Evolutionary conservation across 64 coral and sea anemone genomes (phyloP), one percentile per base, ranked within the genome.

Genomic region (Orbicella faveolata): DNA sequence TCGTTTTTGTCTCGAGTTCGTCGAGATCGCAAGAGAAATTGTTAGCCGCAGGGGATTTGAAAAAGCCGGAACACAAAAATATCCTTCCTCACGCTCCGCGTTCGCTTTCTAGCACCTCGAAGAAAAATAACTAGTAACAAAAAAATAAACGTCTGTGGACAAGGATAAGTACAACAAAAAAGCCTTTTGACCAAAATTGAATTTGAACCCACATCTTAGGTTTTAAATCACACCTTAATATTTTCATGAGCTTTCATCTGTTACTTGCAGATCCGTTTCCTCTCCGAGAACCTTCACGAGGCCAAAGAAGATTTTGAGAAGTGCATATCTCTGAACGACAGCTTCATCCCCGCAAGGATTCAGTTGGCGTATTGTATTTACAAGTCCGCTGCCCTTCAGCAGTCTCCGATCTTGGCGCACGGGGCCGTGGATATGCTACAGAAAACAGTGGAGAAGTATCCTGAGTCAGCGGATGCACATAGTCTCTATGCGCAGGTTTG

Each of bases 361-460:
- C 97, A 99, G 52, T 74, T 99, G 6, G 97, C 97, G 2, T 99
- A 96, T 52, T 99, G 94, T 34, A 96, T 95, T 70, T 99, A 99
- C 80, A 99, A 99, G 51, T 91, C 91, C 9, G 97, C 97, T 25
- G 77, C 90, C 36, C 19, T 93, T 2, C 88, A 88, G 76, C 97
- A 99, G 61, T 87, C 90, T 30, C 88, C 97, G 0, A 65, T 94
- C 41, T 77, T 99, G 68, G 84, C 90, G 4, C 91, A 87, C 16
- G 94, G 91, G 9, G 97, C 97, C 2, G 70, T 96, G 30, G 84
- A 95, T 55, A 93, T 95, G 93, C 88, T 99, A 20, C 91, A 96
- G 59, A 91, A 89, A 79, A 89, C 95, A 19, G 81, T 93, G 64
- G 79, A 76, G 14, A 90, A 84, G 23, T 89, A 89, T 54, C 97